Evolutionary conservation across 2,888 invertebrate genomes (phyloP).

Genomic region (Drosophila peninsularis): DNA sequence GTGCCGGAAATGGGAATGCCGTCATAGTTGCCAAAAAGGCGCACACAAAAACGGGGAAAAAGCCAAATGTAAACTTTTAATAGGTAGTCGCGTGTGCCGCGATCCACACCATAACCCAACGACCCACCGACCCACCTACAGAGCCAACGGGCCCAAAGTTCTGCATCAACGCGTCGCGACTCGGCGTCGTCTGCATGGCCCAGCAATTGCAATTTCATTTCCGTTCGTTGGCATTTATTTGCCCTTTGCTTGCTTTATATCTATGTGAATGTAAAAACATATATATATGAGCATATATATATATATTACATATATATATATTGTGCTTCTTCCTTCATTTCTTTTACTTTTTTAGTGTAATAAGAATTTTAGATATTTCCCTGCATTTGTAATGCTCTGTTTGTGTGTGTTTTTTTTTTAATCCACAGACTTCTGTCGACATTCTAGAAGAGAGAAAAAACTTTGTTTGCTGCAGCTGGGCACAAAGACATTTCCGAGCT

Average conservation of each 20-base stretch:
- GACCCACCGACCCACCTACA: not conserved
- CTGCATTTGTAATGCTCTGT: conserved; percentile 15
- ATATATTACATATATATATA: not conserved
- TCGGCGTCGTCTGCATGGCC: conserved; percentile 69
- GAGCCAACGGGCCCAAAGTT: conserved; percentile 8
- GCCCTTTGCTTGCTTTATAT: conserved; percentile 24
- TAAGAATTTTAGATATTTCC: conserved; percentile 48
- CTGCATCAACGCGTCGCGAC: conserved; percentile 73
- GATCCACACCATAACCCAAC: conserved; percentile 4
- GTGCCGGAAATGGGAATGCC: conserved; percentile 63
- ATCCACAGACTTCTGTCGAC: conserved; percentile 31
- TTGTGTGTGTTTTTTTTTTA: conserved; percentile 35
- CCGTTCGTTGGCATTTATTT: conserved; percentile 64
- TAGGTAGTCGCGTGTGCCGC: conserved; percentile 37
- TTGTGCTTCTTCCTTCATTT: conserved; percentile 24
- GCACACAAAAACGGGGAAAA: conserved; percentile 29
- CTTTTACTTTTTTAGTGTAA: conserved; percentile 52
- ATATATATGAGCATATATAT: conserved; percentile 11
- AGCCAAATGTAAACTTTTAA: conserved; percentile 62
- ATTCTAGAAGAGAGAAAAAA: conserved; percentile 41
- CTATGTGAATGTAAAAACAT: not conserved
- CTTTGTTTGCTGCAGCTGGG: conserved; percentile 29
- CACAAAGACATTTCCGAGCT: conserved; percentile 19
- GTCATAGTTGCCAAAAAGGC: conserved; percentile 32
- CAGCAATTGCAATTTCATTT: conserved; percentile 77